Base-by-base conservation (phyloP, 2,888 invertebrate genomes). In the Dugesia japonica region DNA sequence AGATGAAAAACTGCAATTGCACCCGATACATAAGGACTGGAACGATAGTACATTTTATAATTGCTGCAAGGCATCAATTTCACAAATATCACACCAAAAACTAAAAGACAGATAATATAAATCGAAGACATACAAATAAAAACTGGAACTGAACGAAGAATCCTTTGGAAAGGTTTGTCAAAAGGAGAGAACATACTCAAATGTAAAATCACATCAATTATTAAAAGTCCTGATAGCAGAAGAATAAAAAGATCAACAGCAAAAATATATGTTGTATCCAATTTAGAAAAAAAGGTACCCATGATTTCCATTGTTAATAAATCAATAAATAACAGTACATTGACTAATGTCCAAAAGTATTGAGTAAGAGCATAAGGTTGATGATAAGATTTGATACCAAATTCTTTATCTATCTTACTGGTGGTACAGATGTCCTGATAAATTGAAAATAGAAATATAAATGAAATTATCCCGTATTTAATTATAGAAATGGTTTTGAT, bases 311-410 rank as follows among this genome's bases (percentile, higher is more conserved):
- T 56, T 4, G 23, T n/a, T 56, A 56, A n/a, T n/a, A 56, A n/a
- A 23, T 56, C 56, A 13, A 56, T 23, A n/a, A 56, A 56, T 56
- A 56, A n/a, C 4, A 56, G 1, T 1, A 56, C 23, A 23, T 56
- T 56, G 23, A 56, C 23, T 9, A 56, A n/a, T n/a, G 56, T 56
- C 56, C 56, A 56, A n/a, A 56, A 56, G 23, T 56, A 56, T 56
- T 56, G 56, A n/a, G 56, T 56, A 56, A 56, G 56, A 56, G 56
- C 56, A 23, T 56, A 56, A 1, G 56, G 56, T n/a, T 56, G 56
- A 1, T n/a, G 4, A n/a, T 56, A 56, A n/a, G n/a, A 20, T 56
- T 56, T 56, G 56, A 56, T 20, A 56, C n/a, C n/a, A n/a, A 56
- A 56, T 56, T 56, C 56, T 56, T n/a, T 56, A n/a, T 56, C 56